Percentiles rank a stretch among this genome's conserved stretches.
These are phyloP conservation scores for Drosophila sordidula DNA, from an alignment of 2,888 invertebrate species.

Conservation along the genomic window DNA sequence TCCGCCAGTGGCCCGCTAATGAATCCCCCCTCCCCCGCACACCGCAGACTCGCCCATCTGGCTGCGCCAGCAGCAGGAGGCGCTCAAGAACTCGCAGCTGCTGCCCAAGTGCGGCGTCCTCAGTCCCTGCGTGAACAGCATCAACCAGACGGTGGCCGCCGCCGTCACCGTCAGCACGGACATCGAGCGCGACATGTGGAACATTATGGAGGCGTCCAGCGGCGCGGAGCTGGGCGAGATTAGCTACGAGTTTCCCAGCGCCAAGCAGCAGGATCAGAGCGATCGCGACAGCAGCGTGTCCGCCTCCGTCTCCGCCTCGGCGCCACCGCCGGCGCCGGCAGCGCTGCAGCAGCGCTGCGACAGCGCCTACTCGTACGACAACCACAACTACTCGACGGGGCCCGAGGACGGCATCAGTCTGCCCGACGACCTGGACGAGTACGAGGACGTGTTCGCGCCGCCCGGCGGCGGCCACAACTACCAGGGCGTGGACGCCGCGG, in stretches of 20 bases:
- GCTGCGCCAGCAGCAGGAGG: slow-evolving; percentile 86
- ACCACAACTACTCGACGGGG: slow-evolving; percentile 81
- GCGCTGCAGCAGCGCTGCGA: slow-evolving; percentile 56
- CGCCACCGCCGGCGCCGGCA: slow-evolving; percentile 14
- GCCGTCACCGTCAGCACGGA: slow-evolving; percentile 84
- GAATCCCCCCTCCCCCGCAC: not conserved
- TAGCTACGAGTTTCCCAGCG: slow-evolving; percentile 68
- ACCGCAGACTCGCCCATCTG: slow-evolving; percentile 87
- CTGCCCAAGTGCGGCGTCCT: slow-evolving; percentile 76
- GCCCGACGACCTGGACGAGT: slow-evolving; percentile 65
- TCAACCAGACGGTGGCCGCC: slow-evolving; percentile 85
- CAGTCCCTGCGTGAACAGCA: slow-evolving; percentile 80
- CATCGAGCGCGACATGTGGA: slow-evolving; percentile 86
- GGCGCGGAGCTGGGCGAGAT: slow-evolving; percentile 81
- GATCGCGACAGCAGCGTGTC: slow-evolving; percentile 53
- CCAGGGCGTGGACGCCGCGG: slow-evolving; percentile 64
- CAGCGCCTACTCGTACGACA: slow-evolving; percentile 81
- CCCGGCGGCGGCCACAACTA: slow-evolving; percentile 27
- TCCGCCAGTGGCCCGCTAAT: slow-evolving; percentile 28
- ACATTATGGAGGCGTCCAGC: slow-evolving; percentile 86
- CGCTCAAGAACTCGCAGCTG: slow-evolving; percentile 74
- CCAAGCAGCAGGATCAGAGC: slow-evolving; percentile 37
- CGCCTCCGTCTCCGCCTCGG: slow-evolving; percentile 50
- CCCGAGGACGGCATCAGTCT: slow-evolving; percentile 65
- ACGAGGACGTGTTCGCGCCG: slow-evolving; percentile 83